A percentile compares a stretch with the other conserved stretches of the same genome.
Conservation (phyloP, 1,140 invertebrate species). For the Lerema accius region DNA sequence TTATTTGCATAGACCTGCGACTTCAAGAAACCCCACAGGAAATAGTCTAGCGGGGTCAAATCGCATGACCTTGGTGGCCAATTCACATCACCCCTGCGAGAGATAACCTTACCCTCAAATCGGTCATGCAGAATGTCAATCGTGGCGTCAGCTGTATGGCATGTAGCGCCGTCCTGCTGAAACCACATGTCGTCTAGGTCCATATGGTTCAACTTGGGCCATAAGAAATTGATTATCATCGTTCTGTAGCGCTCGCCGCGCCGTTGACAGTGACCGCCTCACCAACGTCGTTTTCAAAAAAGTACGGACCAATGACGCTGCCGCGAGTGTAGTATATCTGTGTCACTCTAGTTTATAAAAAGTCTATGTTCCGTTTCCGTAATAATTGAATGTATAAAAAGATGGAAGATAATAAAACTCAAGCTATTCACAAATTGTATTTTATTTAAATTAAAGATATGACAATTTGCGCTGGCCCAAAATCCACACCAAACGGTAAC, state of each 20-base stretch:
- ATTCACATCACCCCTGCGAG: constrained; percentile 24
- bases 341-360: too few species aligned
- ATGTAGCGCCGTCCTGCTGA: background rate
- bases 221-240: too few species aligned
- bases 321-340: too few species aligned
- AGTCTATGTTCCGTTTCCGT: too few species aligned
- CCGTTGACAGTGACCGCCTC: constrained; percentile 51
- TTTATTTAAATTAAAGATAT: too few species aligned
- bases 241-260: constrained; percentile 47
- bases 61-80: constrained; percentile 32
- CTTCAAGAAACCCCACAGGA: constrained; percentile 30
- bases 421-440: too few species aligned
- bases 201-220: background rate
- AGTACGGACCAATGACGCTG: constrained; percentile 50
- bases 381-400: too few species aligned
- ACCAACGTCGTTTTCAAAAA: constrained; percentile 54
- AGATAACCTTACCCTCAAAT: constrained; percentile 27
- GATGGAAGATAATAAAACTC: too few species aligned
- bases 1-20: constrained; percentile 25
- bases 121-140: constrained; percentile 31
- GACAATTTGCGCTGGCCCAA: constrained; percentile 42
- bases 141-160: constrained; percentile 9
- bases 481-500: constrained; percentile 56
- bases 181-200: background rate
- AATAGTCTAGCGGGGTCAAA: constrained; percentile 19